Evolutionary conservation across 2,113 vertebrate genomes (phyloP).

Genomic region (Brienomyrus brachyistius): DNA sequence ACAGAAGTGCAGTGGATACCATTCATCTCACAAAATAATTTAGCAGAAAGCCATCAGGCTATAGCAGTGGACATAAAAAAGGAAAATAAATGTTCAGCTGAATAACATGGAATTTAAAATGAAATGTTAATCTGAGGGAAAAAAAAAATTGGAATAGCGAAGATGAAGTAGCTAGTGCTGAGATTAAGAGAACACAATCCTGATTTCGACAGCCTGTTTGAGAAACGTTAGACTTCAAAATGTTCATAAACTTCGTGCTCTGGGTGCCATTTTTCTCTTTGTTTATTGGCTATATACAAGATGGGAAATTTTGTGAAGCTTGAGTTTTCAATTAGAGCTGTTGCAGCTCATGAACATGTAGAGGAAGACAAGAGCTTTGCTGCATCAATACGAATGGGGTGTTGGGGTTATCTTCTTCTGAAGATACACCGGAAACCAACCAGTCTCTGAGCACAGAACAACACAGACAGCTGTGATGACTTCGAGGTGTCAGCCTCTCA

Average conservation of each 20-base stretch:
- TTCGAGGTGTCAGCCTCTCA: no score
- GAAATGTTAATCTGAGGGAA: neutral
- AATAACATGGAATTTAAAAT: neutral
- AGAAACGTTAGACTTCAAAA: slow-evolving; percentile 15
- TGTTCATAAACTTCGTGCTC: neutral
- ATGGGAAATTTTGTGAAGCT: neutral
- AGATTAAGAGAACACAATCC: slow-evolving; percentile 54
- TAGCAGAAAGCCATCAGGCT: neutral
- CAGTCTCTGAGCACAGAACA: no score
- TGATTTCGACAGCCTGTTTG: slow-evolving; percentile 31
- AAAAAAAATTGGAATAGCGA: slow-evolving; percentile 45
- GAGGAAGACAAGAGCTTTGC: neutral
- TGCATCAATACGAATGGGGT: neutral
- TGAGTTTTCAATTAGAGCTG: neutral
- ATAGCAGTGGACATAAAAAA: neutral
- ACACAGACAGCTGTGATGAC: no score
- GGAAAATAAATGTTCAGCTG: neutral
- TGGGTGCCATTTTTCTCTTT: neutral
- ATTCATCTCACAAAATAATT: neutral
- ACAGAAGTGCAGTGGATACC: neutral
- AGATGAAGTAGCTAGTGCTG: slow-evolving; percentile 22
- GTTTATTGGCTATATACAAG: neutral
- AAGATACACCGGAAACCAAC: no score
- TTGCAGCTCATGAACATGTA: neutral
- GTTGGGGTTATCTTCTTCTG: no score